Evolutionary conservation across 1,140 invertebrate genomes (phyloP), one percentile per base, ranked within the genome.

Genomic region (Drosophila nikananu): DNA sequence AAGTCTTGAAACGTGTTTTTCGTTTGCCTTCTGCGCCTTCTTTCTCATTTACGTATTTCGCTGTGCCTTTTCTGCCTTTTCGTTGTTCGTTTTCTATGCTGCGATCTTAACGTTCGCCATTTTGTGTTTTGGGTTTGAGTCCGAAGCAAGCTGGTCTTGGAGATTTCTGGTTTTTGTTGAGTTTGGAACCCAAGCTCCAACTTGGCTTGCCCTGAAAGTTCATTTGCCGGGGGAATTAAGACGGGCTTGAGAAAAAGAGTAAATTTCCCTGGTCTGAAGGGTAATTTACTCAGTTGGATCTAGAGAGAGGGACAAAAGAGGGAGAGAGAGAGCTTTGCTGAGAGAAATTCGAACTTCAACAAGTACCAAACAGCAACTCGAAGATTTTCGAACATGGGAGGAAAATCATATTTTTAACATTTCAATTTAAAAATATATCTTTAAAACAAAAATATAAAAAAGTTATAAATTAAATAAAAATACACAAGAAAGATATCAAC

Each of bases 1-100:
- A 80, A 77, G 81, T 70, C 72, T 52, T 68, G 68, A 89, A 89
- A 87, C 84, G 74, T 81, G 84, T 87, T 87, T 83, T 61, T 66
- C 58, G 41, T 68, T 78, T 67, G 78, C 52, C 48, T 49, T 84
- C 66, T 77, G 75, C 55, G 39, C 59, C 73, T 77, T 41, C 59
- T 60, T 57, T 57, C 49, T 67, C 63, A 48, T 60, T 79, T 58
- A 30, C 55, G 52, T 66, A 61, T 35, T 51, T 46, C 42, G 63
- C 27, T 46, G 51, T 64, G 62, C 32, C 25, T 37, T 65, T 59
- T 25, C 55, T 58, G 55, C 19, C 17, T 59, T 65, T 8, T 37
- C 5, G 25, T 39, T 55, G 32, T 51, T 52, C 41, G 44, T 76
- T 62, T 66, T 75, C 61, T 66, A 54, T 58, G 54, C 59, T 65